A percentile compares a stretch with the other conserved stretches of the same genome.
phyloP scores from a whole-genome alignment of 2,113 vertebrate species.

The Otolemur garnettii region DNA sequence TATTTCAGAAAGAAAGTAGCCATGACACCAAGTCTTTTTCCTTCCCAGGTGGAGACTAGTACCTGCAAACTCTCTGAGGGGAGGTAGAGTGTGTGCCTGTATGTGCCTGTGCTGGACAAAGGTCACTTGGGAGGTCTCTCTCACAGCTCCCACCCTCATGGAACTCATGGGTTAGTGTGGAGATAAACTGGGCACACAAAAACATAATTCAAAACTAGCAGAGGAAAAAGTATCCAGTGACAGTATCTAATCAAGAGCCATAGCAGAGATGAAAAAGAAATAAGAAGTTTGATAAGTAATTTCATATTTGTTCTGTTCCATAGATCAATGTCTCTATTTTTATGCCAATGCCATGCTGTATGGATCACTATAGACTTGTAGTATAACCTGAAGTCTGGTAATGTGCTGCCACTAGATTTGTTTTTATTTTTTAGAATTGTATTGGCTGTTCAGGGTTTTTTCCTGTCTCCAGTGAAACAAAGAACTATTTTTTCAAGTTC shows the following conservation, averaged over 20 bases:
- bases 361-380: too few species aligned
- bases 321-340: too few species aligned
- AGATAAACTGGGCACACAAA: not conserved
- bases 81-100: not conserved
- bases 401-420: too few species aligned
- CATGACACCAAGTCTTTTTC: not conserved
- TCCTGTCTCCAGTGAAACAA: too few species aligned
- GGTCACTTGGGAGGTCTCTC: not conserved
- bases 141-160: not conserved
- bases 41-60: not conserved
- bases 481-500: too few species aligned
- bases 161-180: not conserved
- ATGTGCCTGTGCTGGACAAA: not conserved
- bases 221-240: not conserved
- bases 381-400: too few species aligned
- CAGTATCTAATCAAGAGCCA: not conserved
- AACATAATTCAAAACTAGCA: not conserved
- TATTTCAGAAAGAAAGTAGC: constrained; percentile 16
- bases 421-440: too few species aligned
- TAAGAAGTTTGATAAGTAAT: not conserved
- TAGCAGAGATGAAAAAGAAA: not conserved
- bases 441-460: too few species aligned
- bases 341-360: too few species aligned
- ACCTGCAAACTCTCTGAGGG: not conserved
- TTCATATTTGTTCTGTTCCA: not conserved